Conservation (phyloP, 1,140 invertebrate species). For the Protaetia brevitarsis region DNA sequence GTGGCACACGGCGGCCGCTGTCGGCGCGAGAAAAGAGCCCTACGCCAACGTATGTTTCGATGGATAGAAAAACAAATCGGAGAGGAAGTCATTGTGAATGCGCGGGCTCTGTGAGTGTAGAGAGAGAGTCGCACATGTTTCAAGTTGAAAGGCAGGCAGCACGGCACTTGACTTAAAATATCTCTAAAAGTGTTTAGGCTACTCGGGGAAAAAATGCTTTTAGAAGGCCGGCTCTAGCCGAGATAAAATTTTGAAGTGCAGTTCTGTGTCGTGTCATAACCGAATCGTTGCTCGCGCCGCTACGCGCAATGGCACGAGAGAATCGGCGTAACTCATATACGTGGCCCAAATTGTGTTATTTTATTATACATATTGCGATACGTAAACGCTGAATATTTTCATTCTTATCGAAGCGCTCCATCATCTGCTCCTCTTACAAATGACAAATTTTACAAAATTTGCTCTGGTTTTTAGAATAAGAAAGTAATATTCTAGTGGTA, state of each 20-base stretch:
- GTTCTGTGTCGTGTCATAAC: conserved; percentile 34
- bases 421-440: no score
- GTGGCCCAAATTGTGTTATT: no score
- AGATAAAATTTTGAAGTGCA: conserved; percentile 34
- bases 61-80: conserved; percentile 20
- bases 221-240: conserved; percentile 28
- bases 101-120: background rate
- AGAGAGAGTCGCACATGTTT: conserved; percentile 19
- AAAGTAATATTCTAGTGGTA: no score
- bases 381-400: no score
- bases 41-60: conserved; percentile 4
- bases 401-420: no score
- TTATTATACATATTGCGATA: no score
- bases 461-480: no score
- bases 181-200: conserved; percentile 43
- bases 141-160: conserved; percentile 13
- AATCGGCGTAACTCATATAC: no score
- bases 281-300: background rate
- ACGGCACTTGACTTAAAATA: conserved; percentile 37
- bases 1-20: background rate
- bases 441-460: no score
- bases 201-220: conserved; percentile 41
- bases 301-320: conserved; percentile 15
- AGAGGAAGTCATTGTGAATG: conserved; percentile 20
- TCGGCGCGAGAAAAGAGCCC: background rate